Evolutionary conservation across 2,113 vertebrate species (phyloP).

Genomic region (Dipodomys ordii): DNA sequence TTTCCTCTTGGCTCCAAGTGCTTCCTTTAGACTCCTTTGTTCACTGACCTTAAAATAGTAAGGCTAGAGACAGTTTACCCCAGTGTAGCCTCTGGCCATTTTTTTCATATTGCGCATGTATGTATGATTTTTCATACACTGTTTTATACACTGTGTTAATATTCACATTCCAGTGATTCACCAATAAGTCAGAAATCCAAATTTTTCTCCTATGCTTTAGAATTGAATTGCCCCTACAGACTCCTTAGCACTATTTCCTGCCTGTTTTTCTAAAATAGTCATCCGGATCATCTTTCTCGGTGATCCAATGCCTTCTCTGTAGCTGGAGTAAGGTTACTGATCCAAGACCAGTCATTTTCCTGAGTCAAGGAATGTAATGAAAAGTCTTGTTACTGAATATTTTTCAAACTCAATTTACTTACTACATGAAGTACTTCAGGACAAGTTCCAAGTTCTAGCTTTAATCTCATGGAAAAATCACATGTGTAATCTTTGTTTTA

Average conservation of each 20-base stretch:
- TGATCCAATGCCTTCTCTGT: neutral
- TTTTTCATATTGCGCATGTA: neutral
- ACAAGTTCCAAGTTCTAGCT: neutral
- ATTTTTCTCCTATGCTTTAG: neutral
- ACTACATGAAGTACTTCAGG: neutral
- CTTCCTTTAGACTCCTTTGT: neutral
- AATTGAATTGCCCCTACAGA: neutral
- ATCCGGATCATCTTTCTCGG: neutral
- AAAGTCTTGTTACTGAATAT: neutral
- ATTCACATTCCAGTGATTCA: neutral
- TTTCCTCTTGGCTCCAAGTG: neutral
- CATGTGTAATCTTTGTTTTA: neutral
- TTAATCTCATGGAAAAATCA: neutral
- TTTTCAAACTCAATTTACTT: neutral
- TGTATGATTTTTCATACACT: neutral
- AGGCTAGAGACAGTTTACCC: neutral
- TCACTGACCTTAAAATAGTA: neutral
- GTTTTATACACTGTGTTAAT: no score
- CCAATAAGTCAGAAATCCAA: neutral
- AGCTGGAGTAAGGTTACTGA: neutral
- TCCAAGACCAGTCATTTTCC: neutral
- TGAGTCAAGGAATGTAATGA: neutral
- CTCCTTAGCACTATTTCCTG: neutral
- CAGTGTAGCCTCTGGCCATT: neutral
- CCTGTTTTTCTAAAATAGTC: neutral